Base-by-base conservation (phyloP, 2,888 invertebrate species). In the Clunio marinus region DNA sequence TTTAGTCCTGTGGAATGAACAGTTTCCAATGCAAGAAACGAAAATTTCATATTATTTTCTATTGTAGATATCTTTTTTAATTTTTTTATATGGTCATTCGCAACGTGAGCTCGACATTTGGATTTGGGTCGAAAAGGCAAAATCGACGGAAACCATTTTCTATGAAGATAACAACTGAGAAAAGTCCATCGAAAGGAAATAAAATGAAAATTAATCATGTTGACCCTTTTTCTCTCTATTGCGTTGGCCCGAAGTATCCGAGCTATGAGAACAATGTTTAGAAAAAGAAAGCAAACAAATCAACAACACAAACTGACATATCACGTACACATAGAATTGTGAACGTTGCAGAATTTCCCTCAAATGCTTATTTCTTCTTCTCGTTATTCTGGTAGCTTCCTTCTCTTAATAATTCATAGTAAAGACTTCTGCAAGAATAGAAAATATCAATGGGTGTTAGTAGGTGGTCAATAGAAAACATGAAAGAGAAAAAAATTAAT, bases 281-380 rank as follows among this genome's bases (percentile, higher is more conserved):
- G n/a, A n/a, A n/a, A n/a, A n/a, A n/a, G n/a, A 32, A 5, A 5
- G 5, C 35, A 32, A 32, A 32, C 13, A 32, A 32, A 32, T 13
- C 35, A 32, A 32, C 35, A 32, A 22, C 51, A 51, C 51, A 51
- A 51, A 51, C 24, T 62, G 62, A 62, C 41, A 62, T 41, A 41
- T 62, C 62, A 62, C 62, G 62, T 62, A 62, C 17, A 35, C 22
- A 37, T 4, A 51, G 51, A 17, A 51, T 51, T 22, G 51, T 17
- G 8, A 51, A 51, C 3, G 13, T 45, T 45, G 7, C 45, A 13
- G 24, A 51, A 7, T 8, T 51, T 17, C 51, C 17, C 20, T 5
- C 5, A 17, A 51, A 22, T 51, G 51, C 20, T 22, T 20, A 45
- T 17, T 51, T 51, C 51, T 51, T 17, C 13, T n/a, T n/a, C n/a